Base-by-base conservation (phyloP, 2,113 vertebrate genomes). In the Anas platyrhynchos region DNA sequence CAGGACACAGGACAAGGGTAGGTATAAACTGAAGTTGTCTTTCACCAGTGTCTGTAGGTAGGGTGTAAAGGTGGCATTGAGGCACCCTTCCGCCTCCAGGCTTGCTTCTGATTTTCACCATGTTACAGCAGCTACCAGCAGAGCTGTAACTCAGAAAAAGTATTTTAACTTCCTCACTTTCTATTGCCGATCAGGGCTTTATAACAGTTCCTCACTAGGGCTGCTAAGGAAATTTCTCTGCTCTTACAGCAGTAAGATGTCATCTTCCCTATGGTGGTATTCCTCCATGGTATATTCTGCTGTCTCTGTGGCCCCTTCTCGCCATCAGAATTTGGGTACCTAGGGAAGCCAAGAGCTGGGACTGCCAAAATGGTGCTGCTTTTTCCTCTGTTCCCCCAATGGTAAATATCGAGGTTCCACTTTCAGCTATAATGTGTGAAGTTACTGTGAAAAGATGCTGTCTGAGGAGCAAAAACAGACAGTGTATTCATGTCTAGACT, bases 401-500 rank as follows among this genome's bases (percentile, higher is more conserved):
- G 38, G 83, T 86, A 96, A 96, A 93, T 83, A 95, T 18, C 7
- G 0, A 93, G 67, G 78, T 63, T 88, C 91, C n/a, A 31, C 88
- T 81, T n/a, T 46, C 80, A 82, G 90, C 90, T 72, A 34, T 76
- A 61, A 88, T 72, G 90, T 96, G 76, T 94, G 89, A 66, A 81
- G 65, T 92, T 82, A 79, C 88, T 96, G 73, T 96, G 92, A 82
- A 96, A 84, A 95, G 94, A 91, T 95, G 86, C 88, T 82, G 94
- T 93, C 90, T 96, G 94, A 95, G 90, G 76, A 91, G 80, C 80
- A 85, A 58, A 96, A 84, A 93, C 90, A 97, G 94, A 93, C 95
- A 95, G 83, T 0, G 3, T 38, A 95, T 96, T 97, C 95, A 92
- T 91, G 94, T 96, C 94, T 96, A 97, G 96, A 97, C 95, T 96